A percentile compares a stretch with the other conserved stretches of the same genome.
Evolutionary conservation across 2,113 vertebrate genomes (phyloP).

Genomic region (mouse (Mus musculus)): DNA sequence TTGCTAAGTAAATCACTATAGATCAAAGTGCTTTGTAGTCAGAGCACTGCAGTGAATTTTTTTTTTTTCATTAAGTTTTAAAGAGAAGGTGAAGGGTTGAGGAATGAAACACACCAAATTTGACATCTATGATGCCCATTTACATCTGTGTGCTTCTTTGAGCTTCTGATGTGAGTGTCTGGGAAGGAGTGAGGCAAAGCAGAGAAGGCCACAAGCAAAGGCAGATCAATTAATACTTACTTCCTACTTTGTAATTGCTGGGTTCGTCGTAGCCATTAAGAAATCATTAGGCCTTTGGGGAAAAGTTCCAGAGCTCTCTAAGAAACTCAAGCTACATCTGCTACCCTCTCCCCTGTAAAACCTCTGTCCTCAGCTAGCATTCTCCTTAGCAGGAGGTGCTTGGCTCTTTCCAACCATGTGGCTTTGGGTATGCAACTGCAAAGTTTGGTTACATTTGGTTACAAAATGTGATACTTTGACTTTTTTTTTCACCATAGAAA

Average conservation of each 20-base stretch:
- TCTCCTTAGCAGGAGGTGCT: neutral
- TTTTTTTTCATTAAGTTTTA: conserved; percentile 81
- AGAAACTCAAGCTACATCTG: neutral
- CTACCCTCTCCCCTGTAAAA: neutral
- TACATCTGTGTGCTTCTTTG: conserved; percentile 51
- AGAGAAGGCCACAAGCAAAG: conserved; percentile 46
- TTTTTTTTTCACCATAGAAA: neutral
- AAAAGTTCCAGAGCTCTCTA: neutral
- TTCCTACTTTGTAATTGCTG: conserved; percentile 39
- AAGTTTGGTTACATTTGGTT: neutral
- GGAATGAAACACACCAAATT: conserved; percentile 54
- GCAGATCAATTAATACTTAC: conserved; percentile 10
- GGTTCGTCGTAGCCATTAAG: conserved; percentile 5
- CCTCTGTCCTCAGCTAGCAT: too few relatives aligned
- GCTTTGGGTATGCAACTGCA: neutral
- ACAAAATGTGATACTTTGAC: neutral
- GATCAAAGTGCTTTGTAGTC: conserved; percentile 81
- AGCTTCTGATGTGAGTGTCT: neutral
- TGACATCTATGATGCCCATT: conserved; percentile 65
- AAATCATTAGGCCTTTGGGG: neutral
- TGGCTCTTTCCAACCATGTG: neutral
- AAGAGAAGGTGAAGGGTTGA: conserved; percentile 71
- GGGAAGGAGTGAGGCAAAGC: conserved; percentile 29
- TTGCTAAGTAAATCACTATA: conserved; percentile 68
- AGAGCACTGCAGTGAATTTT: conserved; percentile 74